phyloP scores from a whole-genome alignment of 2,113 vertebrate species.

The Myotis davidii region DNA sequence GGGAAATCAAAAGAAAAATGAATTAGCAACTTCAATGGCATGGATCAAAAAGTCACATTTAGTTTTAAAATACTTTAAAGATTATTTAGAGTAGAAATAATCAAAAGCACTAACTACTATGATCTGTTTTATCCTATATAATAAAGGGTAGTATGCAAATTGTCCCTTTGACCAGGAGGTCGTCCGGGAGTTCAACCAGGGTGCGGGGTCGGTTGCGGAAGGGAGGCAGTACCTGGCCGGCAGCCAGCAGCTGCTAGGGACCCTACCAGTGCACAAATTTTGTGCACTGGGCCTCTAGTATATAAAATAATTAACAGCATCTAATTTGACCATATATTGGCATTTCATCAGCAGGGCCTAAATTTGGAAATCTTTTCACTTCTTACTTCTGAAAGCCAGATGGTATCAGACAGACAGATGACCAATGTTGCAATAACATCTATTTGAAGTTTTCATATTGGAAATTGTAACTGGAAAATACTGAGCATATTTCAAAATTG shows the following conservation, averaged over 20 bases:
- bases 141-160: too few species aligned
- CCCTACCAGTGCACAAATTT: too few species aligned
- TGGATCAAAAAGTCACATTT: background rate
- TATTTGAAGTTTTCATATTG: background rate
- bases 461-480: conserved; percentile 58
- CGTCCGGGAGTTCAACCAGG: too few species aligned
- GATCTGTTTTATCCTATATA: background rate
- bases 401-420: conserved; percentile 11
- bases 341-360: background rate
- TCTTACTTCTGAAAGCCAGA: conserved; percentile 17
- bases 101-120: conserved; percentile 12
- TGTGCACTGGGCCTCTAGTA: too few species aligned
- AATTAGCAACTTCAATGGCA: background rate
- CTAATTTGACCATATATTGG: background rate
- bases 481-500: background rate
- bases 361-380: conserved; percentile 19
- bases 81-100: conserved; percentile 21
- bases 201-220: too few species aligned
- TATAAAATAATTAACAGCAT: conserved; percentile 33
- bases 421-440: background rate
- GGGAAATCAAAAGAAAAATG: conserved; percentile 29
- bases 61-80: background rate
- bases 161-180: too few species aligned
- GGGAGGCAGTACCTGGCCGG: too few species aligned
- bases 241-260: too few species aligned